phyloP scores from a whole-genome alignment of 2,797 vertebrate species.

The Gila robusta region DNA sequence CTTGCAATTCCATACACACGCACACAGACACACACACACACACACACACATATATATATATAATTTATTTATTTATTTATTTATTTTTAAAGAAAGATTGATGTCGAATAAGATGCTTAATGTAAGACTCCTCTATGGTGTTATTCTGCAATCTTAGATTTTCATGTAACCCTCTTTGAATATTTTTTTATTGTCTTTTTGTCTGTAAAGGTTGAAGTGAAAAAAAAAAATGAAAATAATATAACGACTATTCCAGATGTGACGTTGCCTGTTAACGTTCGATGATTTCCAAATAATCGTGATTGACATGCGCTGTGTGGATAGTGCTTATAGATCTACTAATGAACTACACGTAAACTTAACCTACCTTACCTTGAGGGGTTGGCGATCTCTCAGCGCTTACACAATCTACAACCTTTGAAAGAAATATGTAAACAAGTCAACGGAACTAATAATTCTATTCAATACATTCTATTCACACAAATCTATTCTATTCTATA shows the following conservation, averaged over 20 bases:
- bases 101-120: neutral
- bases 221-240: neutral
- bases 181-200: neutral
- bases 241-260: neutral
- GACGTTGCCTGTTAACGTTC: neutral
- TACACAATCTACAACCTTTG: neutral
- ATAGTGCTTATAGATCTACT: conserved; percentile 7
- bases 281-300: neutral
- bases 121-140: neutral
- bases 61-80: no score
- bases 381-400: neutral
- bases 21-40: no score
- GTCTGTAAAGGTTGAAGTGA: neutral
- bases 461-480: neutral
- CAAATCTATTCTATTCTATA: no score
- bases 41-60: no score
- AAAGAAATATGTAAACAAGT: conserved; percentile 13
- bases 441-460: neutral
- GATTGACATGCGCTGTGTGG: neutral
- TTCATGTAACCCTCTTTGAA: neutral
- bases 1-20: no score
- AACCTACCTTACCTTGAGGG: conserved; percentile 7
- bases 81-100: neutral
- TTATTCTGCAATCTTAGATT: no score
- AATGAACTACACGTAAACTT: neutral